Evolutionary conservation across 2,888 invertebrate species (phyloP), one percentile per base, ranked within the genome.

Genomic region (Carterocephalus palaemon): DNA sequence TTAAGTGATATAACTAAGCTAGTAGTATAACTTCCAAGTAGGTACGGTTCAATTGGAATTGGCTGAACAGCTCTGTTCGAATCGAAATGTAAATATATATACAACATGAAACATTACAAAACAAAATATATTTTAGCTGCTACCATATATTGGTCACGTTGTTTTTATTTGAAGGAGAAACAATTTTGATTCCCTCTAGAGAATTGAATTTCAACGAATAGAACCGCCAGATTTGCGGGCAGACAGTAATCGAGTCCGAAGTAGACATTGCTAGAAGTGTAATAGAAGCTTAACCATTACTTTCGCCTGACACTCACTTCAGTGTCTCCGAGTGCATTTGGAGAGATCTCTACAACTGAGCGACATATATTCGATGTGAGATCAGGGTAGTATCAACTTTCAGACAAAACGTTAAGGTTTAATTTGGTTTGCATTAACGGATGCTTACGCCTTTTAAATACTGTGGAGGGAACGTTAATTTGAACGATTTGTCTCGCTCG

Each of bases 401-500:
- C 10, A 5, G 2, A 1, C 5, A 10, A n/a, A 2, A n/a, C 19
- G 7, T 29, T 46, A 46, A 38, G 31, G 41, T 12, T 34, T 45
- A 46, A 17, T 40, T 46, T 45, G 2, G 33, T 29, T 8, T 10
- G 20, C 4, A 13, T 8, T 8, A 10, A 10, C 10, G n/a, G 13
- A 28, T 4, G n/a, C 15, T 24, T 42, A 26, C 19, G 26, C 22
- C 24, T 41, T 41, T 51, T 47, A 39, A 10, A 23, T 16, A 42
- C 48, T 50, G 26, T 43, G 36, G 43, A 29, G 36, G 42, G 43
- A 34, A 42, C 38, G 43, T 55, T 54, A 51, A 56, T 54, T 47
- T 45, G 60, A 55, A 58, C 66, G 67, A 76, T 79, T 77, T 77
- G 70, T 76, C 73, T 72, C 65, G 70, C 71, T 76, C 70, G 73